Percentiles rank a stretch among this genome's conserved stretches.
Evolutionary conservation across 2,888 invertebrate species (phyloP).

Genomic region (Schizaphis graminum): DNA sequence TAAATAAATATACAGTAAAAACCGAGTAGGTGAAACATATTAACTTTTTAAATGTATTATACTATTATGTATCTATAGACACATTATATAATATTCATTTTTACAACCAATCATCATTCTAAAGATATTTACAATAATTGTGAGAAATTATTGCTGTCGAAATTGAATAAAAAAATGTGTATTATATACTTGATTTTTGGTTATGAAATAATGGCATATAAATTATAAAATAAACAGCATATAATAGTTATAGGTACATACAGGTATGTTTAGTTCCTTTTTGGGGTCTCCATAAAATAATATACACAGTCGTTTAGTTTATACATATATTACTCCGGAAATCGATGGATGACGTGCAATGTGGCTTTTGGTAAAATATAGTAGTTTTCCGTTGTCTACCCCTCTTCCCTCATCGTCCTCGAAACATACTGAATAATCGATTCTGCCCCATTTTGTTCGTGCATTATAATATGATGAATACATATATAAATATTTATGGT

Average conservation of each 20-base stretch:
- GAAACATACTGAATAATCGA: conserved; percentile 58
- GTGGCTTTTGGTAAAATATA: conserved; percentile 47
- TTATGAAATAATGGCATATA: neutral
- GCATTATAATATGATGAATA: conserved; percentile 6
- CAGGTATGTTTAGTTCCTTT: conserved; percentile 19
- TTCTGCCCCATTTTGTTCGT: conserved; percentile 59
- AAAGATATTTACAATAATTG: neutral
- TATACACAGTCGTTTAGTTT: conserved; percentile 6
- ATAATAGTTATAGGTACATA: neutral
- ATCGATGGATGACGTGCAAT: conserved; percentile 59
- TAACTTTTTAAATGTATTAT: neutral
- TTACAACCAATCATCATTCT: neutral
- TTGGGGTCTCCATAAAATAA: conserved; percentile 31
- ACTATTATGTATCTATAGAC: neutral
- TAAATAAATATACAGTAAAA: neutral
- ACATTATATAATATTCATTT: neutral
- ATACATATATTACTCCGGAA: conserved; percentile 49
- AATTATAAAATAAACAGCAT: neutral
- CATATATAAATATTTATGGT: neutral
- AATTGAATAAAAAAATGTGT: neutral
- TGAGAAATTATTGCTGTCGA: neutral
- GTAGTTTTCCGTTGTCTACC: conserved; percentile 42
- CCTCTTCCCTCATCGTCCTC: neutral
- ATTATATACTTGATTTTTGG: neutral
- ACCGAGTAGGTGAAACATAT: neutral